phyloP scores from a whole-genome alignment of 2,888 invertebrate species.

The Euclidia mi region DNA sequence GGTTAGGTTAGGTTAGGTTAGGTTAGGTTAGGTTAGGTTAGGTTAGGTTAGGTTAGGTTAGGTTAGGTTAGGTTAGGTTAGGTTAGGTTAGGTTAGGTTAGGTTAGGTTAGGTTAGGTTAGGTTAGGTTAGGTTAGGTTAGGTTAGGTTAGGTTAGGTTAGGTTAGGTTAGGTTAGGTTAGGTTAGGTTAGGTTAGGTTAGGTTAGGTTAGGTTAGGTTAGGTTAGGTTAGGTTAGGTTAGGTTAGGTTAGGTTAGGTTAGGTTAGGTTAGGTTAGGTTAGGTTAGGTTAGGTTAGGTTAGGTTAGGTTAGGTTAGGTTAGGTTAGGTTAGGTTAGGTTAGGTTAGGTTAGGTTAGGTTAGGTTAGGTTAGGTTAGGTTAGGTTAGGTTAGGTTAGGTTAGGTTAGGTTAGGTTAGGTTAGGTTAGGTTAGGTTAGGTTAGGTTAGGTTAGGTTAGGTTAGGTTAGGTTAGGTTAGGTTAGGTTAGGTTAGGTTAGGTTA shows the following conservation, averaged over 20 bases:
- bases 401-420: slow-evolving; percentile 38
- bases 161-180: slow-evolving; percentile 28
- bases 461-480: slow-evolving; percentile 35
- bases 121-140: slow-evolving; percentile 36
- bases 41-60: slow-evolving; percentile 45
- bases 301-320: slow-evolving; percentile 18
- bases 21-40: slow-evolving; percentile 30
- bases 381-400: slow-evolving; percentile 20
- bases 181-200: slow-evolving; percentile 15
- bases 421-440: slow-evolving; percentile 40
- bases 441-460: slow-evolving; percentile 42
- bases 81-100: slow-evolving; percentile 43
- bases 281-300: slow-evolving; percentile 20
- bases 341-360: slow-evolving; percentile 26
- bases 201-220: slow-evolving; percentile 23
- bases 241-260: slow-evolving; percentile 24
- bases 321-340: slow-evolving; percentile 24
- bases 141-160: slow-evolving; percentile 37
- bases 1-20: slow-evolving; percentile 30
- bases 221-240: slow-evolving; percentile 16
- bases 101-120: slow-evolving; percentile 44
- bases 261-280: slow-evolving; percentile 13
- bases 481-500: slow-evolving; percentile 28
- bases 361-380: slow-evolving; percentile 24
- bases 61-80: slow-evolving; percentile 46